Percentiles rank a stretch among this genome's conserved stretches.
These are phyloP conservation scores for Drosophila arizonae DNA, from an alignment of 1,140 invertebrate species.

Conservation along the genomic window DNA sequence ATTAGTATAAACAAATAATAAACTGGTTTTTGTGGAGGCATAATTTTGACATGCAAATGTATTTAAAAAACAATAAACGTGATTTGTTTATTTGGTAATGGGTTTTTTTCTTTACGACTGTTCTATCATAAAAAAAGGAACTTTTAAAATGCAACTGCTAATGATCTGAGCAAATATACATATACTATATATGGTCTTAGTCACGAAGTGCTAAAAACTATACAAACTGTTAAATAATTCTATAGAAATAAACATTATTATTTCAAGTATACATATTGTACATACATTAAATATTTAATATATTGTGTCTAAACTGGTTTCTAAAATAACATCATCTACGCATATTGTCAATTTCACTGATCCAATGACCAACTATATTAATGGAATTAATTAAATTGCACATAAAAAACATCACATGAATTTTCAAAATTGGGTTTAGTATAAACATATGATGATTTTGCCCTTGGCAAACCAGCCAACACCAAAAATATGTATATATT, in stretches of 20 bases:
- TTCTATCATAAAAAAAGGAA: neutral
- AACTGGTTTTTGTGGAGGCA: slow-evolving; percentile 10
- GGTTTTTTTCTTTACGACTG: neutral
- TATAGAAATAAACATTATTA: neutral
- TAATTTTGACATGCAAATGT: slow-evolving; percentile 7
- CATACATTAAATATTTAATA: neutral
- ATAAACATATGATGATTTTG: too few species aligned
- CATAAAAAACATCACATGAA: too few species aligned
- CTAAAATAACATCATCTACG: too few species aligned
- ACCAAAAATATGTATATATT: too few species aligned
- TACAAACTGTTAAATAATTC: neutral
- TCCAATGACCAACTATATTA: too few species aligned
- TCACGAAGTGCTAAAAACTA: slow-evolving; percentile 30
- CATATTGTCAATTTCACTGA: too few species aligned
- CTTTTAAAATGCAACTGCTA: slow-evolving; percentile 21
- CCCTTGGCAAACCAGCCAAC: too few species aligned
- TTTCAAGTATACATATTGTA: neutral
- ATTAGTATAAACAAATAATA: slow-evolving; percentile 6
- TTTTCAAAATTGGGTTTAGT: too few species aligned
- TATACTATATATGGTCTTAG: neutral
- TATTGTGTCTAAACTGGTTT: too few species aligned
- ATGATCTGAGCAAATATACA: slow-evolving; percentile 12
- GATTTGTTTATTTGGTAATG: neutral
- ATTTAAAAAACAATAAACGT: slow-evolving; percentile 4
- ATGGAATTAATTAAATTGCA: too few species aligned